phyloP scores from a whole-genome alignment of 2,888 invertebrate genomes.

The Schizaphis graminum region DNA sequence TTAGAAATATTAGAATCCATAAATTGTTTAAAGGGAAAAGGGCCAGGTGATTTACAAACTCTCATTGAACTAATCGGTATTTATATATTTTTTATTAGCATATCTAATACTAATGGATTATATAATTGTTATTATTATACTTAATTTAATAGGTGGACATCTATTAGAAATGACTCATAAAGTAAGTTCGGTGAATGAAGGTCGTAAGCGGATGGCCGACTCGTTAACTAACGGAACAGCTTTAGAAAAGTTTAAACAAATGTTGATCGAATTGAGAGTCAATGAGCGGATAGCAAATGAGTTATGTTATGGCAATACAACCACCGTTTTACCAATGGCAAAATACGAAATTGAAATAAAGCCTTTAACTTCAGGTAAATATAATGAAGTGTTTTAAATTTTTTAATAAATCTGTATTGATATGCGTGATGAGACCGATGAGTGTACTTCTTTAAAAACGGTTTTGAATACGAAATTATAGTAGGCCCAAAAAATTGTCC shows the following conservation, averaged over 20 bases:
- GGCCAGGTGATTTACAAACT: constrained; percentile 72
- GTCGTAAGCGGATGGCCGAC: constrained; percentile 70
- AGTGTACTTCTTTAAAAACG: neutral
- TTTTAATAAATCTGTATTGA: neutral
- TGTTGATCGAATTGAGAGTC: constrained; percentile 71
- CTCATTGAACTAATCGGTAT: constrained; percentile 72
- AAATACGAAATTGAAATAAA: constrained; percentile 65
- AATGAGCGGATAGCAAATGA: constrained; percentile 69
- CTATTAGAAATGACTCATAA: constrained; percentile 70
- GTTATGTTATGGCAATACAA: constrained; percentile 70
- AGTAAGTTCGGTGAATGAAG: constrained; percentile 69
- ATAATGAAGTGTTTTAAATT: neutral
- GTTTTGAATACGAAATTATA: neutral
- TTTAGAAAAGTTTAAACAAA: constrained; percentile 70
- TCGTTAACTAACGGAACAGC: constrained; percentile 72
- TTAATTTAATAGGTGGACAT: constrained; percentile 71
- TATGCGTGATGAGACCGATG: neutral
- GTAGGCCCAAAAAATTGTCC: neutral
- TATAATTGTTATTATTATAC: neutral
- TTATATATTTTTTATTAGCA: constrained; percentile 6
- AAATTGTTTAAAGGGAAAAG: constrained; percentile 72
- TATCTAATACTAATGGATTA: neutral
- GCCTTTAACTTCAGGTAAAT: constrained; percentile 66
- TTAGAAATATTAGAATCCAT: constrained; percentile 74
- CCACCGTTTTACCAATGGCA: constrained; percentile 69